These are phyloP conservation scores for Aricia agestis DNA, from an alignment of 1,140 invertebrate species.

Conservation along the genomic window DNA sequence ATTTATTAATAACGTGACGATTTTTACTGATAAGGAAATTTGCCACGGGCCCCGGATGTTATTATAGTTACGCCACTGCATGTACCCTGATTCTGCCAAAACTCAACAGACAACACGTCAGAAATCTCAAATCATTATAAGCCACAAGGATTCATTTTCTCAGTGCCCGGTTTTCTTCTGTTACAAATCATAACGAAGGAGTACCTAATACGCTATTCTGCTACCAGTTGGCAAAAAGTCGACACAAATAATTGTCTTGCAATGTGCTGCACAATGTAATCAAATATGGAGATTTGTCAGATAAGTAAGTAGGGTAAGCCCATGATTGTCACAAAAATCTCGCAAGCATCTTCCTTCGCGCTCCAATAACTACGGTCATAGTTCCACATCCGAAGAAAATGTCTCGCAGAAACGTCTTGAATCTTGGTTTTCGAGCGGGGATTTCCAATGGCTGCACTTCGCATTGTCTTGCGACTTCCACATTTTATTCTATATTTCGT, in stretches of 20 bases:
- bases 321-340: constrained; percentile 27
- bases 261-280: neutral
- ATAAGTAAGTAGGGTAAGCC: constrained; percentile 5
- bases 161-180: no score
- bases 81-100: no score
- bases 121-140: no score
- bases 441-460: constrained; percentile 66
- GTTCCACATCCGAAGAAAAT: constrained; percentile 23
- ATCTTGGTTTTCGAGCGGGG: constrained; percentile 45
- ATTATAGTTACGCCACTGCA: no score
- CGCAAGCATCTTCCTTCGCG: constrained; percentile 35
- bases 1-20: no score
- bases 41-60: no score
- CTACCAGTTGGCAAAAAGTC: constrained; percentile 4
- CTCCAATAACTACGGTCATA: constrained; percentile 48
- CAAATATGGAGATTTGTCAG: neutral
- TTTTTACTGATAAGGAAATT: no score
- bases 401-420: constrained; percentile 14
- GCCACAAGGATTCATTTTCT: no score
- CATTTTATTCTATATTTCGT: constrained; percentile 58
- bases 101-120: no score
- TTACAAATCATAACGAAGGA: no score
- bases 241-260: neutral
- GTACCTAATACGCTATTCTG: neutral
- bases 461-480: constrained; percentile 54